Percentiles rank a stretch among this genome's conserved stretches.
Evolutionary conservation across 1,140 invertebrate genomes (phyloP).

Genomic region (Camponotus pennsylvanicus): DNA sequence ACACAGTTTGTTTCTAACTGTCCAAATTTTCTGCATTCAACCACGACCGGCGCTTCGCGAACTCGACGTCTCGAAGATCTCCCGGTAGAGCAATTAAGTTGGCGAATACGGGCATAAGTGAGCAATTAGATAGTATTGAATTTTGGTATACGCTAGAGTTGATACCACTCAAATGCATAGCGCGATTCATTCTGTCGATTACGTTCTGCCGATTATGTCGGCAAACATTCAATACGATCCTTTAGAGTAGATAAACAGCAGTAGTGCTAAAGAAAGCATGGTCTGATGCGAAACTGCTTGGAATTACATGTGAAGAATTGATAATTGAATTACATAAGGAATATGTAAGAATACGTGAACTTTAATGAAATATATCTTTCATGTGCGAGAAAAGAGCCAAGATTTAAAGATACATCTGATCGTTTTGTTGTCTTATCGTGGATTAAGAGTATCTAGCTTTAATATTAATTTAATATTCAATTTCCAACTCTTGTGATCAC

Average conservation of each 20-base stretch:
- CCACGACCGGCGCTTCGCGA: constrained; percentile 18
- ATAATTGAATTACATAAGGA: constrained; percentile 39
- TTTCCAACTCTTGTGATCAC: not conserved
- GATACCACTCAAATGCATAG: not conserved
- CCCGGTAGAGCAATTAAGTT: constrained; percentile 55
- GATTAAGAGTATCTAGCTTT: not conserved
- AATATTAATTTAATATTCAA: constrained; percentile 13
- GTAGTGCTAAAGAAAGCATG: constrained; percentile 54
- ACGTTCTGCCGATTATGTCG: constrained; percentile 16
- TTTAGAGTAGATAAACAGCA: constrained; percentile 32
- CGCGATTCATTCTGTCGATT: too few relatives aligned
- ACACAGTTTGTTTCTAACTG: constrained; percentile 56
- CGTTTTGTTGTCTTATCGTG: constrained; percentile 5
- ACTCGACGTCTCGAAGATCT: constrained; percentile 46
- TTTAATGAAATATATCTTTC: constrained; percentile 17
- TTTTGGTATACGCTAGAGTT: not conserved
- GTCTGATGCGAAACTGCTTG: constrained; percentile 20
- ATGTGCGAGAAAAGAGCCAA: not conserved
- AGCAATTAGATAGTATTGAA: constrained; percentile 59
- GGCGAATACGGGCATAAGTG: constrained; percentile 18
- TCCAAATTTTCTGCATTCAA: constrained; percentile 57
- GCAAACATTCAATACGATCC: constrained; percentile 50
- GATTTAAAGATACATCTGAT: constrained; percentile 11
- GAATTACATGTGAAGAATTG: constrained; percentile 13
- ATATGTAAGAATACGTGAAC: not conserved